A percentile compares a stretch with the other conserved stretches of the same genome.
Conservation (phyloP, 2,113 vertebrate genomes). For the Nothobranchius kuhntae region DNA sequence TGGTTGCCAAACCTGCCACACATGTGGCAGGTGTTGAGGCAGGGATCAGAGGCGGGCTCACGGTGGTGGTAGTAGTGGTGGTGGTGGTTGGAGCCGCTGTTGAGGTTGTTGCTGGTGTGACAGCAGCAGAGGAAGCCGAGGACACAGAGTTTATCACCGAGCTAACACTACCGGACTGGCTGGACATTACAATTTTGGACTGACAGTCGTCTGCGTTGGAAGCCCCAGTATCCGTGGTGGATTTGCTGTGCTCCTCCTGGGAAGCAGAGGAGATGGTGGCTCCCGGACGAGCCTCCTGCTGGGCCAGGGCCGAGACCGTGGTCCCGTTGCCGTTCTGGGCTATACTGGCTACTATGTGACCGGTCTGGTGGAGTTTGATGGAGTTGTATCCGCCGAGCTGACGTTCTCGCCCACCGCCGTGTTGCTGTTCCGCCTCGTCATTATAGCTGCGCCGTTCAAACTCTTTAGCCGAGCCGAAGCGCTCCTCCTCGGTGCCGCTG, state of each 20-base stretch:
- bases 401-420: slow-evolving; percentile 42
- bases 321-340: slow-evolving; percentile 81
- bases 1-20: slow-evolving; percentile 58
- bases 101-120: slow-evolving; percentile 43
- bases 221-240: slow-evolving; percentile 39
- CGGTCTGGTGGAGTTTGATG: slow-evolving; percentile 45
- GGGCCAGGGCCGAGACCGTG: slow-evolving; percentile 71
- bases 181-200: slow-evolving; percentile 73
- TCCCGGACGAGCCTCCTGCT: slow-evolving; percentile 62
- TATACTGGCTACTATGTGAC: slow-evolving; percentile 79
- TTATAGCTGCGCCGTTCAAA: slow-evolving; percentile 76
- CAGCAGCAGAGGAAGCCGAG: slow-evolving; percentile 39
- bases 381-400: slow-evolving; percentile 44
- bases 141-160: slow-evolving; percentile 59
- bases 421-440: slow-evolving; percentile 65
- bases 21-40: slow-evolving; percentile 6
- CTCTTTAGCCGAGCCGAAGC: slow-evolving; percentile 72
- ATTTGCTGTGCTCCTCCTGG: slow-evolving; percentile 65
- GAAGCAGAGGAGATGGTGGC: slow-evolving; percentile 49
- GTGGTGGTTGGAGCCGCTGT: slow-evolving; percentile 50
- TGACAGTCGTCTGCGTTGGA: slow-evolving; percentile 65
- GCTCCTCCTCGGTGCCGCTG: slow-evolving; percentile 56
- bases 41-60: slow-evolving; percentile 56
- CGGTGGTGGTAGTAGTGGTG: slow-evolving; percentile 9
- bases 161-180: slow-evolving; percentile 58